Percentiles rank a stretch among this genome's conserved stretches.
Conservation (phyloP, 2,797 vertebrate genomes). For the Pangasius djambal region DNA sequence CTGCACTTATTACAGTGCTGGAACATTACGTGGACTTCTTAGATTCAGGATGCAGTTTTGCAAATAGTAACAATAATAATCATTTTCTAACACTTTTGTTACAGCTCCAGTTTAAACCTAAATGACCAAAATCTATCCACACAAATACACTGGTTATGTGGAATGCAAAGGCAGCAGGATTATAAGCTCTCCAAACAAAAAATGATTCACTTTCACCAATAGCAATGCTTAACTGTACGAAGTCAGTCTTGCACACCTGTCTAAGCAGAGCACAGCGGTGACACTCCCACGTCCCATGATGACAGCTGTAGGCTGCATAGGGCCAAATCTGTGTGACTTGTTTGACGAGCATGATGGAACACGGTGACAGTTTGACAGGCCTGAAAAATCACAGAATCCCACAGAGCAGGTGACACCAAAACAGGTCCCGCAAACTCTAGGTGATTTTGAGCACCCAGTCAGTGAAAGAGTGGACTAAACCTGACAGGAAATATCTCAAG, state of each 20-base stretch:
- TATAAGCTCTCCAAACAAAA: neutral
- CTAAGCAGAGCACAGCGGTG: neutral
- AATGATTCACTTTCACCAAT: neutral
- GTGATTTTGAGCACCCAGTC: neutral
- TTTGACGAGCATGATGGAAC: conserved; percentile 7
- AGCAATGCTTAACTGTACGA: neutral
- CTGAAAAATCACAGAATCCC: neutral
- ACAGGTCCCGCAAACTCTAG: neutral
- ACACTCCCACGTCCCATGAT: neutral
- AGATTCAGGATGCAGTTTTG: neutral
- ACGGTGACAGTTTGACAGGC: neutral
- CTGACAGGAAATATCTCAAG: neutral
- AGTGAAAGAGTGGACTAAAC: neutral
- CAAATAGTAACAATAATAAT: neutral
- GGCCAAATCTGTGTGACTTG: neutral
- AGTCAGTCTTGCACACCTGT: neutral
- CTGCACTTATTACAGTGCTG: neutral
- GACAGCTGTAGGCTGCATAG: neutral
- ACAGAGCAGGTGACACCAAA: neutral
- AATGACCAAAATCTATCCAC: neutral
- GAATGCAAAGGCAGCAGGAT: neutral
- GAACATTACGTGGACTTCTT: neutral
- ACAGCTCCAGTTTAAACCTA: conserved; percentile 7
- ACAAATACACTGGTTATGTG: neutral
- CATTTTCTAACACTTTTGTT: neutral